Percentiles rank a stretch among this genome's conserved stretches.
Evolutionary conservation across 2,888 invertebrate genomes (phyloP).

Genomic region (Ochropacha duplaris): DNA sequence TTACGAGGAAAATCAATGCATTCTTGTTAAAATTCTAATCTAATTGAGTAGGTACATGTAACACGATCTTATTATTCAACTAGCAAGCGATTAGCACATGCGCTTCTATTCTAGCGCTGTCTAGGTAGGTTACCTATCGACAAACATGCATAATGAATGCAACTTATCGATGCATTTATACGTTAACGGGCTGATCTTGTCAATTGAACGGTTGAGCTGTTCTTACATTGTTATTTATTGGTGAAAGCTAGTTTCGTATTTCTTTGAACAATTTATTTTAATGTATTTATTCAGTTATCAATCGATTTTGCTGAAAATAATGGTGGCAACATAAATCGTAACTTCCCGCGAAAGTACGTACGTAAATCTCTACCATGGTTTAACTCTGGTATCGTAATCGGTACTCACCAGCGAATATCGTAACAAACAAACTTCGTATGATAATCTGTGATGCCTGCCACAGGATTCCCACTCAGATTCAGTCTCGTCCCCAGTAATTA

Average conservation of each 20-base stretch:
- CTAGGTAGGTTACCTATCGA: not conserved
- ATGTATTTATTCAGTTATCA: too few relatives aligned
- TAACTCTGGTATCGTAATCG: too few relatives aligned
- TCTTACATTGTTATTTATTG: conserved; percentile 19
- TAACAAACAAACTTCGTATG: too few relatives aligned
- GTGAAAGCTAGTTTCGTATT: conserved; percentile 50
- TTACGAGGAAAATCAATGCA: too few relatives aligned
- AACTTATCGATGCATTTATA: conserved; percentile 42
- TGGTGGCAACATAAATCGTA: not conserved
- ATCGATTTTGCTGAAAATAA: conserved; percentile 1
- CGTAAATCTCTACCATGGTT: too few relatives aligned
- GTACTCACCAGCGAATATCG: too few relatives aligned
- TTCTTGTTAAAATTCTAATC: not conserved
- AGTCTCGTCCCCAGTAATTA: too few relatives aligned
- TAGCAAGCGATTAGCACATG: not conserved
- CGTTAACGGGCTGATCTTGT: conserved; percentile 43
- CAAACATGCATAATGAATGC: conserved; percentile 30
- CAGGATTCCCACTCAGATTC: too few relatives aligned
- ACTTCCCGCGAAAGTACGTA: not conserved
- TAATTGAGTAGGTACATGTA: too few relatives aligned
- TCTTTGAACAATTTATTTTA: conserved; percentile 38
- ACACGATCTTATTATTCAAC: too few relatives aligned
- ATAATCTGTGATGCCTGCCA: too few relatives aligned
- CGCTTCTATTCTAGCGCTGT: conserved; percentile 16
- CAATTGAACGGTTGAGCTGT: conserved; percentile 33